phyloP scores from a whole-genome alignment of 2,888 invertebrate genomes.

The Elegia similella region DNA sequence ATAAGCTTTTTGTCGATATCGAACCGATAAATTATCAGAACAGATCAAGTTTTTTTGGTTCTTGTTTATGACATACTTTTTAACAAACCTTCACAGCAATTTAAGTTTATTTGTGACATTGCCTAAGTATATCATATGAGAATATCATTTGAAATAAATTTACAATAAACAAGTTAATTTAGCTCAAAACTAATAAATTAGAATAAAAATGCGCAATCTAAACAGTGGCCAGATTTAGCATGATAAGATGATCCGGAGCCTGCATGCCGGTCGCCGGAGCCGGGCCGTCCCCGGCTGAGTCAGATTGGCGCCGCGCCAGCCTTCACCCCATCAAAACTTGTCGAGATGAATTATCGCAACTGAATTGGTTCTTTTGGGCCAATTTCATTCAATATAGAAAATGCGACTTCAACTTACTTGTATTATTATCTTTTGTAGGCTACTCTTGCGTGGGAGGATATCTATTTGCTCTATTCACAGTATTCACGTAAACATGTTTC shows the following conservation, averaged over 20 bases:
- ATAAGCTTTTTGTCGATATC: not conserved
- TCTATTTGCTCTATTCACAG: not conserved
- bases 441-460: not conserved
- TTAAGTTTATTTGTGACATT: no score
- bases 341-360: conserved; percentile 43
- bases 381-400: conserved; percentile 34
- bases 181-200: no score
- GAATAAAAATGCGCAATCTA: not conserved
- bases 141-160: no score
- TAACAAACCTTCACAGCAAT: no score
- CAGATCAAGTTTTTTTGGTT: no score
- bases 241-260: conserved; percentile 25
- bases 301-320: conserved; percentile 46
- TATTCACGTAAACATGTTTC: not conserved
- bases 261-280: conserved; percentile 30
- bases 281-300: conserved; percentile 19
- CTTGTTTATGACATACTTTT: no score
- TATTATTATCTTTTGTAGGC: not conserved
- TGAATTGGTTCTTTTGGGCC: conserved; percentile 38
- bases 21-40: not conserved
- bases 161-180: no score
- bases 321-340: conserved; percentile 34
- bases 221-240: conserved; percentile 10
- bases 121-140: no score
- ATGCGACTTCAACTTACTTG: not conserved